Conservation (phyloP, 2,113 vertebrate species). For the Gracilinanus agilis region DNA sequence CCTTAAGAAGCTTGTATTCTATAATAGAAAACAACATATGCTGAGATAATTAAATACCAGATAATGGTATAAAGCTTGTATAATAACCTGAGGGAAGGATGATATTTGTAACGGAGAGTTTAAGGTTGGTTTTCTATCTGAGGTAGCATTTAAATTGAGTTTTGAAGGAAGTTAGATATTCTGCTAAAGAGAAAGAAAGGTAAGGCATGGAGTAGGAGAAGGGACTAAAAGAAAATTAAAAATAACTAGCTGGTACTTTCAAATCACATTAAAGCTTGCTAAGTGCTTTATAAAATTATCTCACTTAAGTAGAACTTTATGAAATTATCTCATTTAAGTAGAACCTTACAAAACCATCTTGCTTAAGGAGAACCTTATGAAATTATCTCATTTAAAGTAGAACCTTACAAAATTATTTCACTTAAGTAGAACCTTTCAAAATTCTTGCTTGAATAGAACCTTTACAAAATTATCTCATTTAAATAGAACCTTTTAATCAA, state of each 20-base stretch:
- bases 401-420: too few relatives aligned
- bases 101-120: not conserved
- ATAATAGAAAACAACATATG: not conserved
- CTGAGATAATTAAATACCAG: not conserved
- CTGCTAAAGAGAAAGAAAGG: not conserved
- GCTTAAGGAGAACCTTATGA: too few relatives aligned
- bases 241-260: not conserved
- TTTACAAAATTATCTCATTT: too few relatives aligned
- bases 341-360: too few relatives aligned
- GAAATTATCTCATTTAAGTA: not conserved
- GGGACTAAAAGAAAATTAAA: not conserved
- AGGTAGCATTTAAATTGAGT: not conserved
- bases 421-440: too few relatives aligned
- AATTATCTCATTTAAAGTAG: too few relatives aligned
- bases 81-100: not conserved
- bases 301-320: not conserved
- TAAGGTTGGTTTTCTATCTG: not conserved
- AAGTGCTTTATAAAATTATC: not conserved
- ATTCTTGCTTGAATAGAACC: too few relatives aligned
- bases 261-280: not conserved
- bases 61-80: not conserved
- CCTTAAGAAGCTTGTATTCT: not conserved
- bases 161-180: not conserved
- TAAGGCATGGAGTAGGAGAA: not conserved
- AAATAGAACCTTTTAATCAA: too few relatives aligned